Base-by-base conservation (phyloP, 2,797 vertebrate genomes). In the Kryptolebias ocellatus region DNA sequence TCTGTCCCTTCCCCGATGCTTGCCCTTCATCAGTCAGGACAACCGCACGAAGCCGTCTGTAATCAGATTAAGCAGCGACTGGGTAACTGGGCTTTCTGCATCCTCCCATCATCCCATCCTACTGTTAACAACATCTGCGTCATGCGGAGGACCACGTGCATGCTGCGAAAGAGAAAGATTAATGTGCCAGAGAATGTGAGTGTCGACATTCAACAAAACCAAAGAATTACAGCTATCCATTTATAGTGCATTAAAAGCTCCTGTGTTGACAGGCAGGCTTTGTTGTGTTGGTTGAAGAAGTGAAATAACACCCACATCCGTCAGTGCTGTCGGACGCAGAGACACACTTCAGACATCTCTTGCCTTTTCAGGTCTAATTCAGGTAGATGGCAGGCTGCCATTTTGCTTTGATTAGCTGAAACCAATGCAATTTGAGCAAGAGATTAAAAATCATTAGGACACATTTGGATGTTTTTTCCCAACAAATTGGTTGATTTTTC, bases 41-140 rank as follows among this genome's bases (percentile, higher is more conserved):
- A 54, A 74, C 76, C 70, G 83, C 80, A 80, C 73, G 79, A 86
- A 83, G 76, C 84, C 10, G 56, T 54, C 78, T 86, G 83, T 89
- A 90, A 91, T 91, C 87, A 87, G 87, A 92, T 91, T 90, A 90
- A 66, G 70, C 83, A 83, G 74, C 11, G 78, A 83, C 84, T 71
- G 87, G 86, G 79, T 85, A 79, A 85, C 82, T 74, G 78, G 68
- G 81, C 79, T 67, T 50, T 66, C 74, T 71, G 64, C 85, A 80
- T 75, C 81, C 76, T 78, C 60, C 74, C 80, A 79, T 81, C 76
- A 50, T 31, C 71, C 78, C 84, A 70, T 71, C 83, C 81, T 68
- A 79, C 86, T 81, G 85, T 84, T 78, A 67, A 72, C 55, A 79
- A 79, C 87, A 87, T 80, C 89, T 90, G 83, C 60, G 60, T 88